A percentile compares a stretch with the other conserved stretches of the same genome.
Conservation (phyloP, 1,140 invertebrate genomes). For the Pomacea maculata region DNA sequence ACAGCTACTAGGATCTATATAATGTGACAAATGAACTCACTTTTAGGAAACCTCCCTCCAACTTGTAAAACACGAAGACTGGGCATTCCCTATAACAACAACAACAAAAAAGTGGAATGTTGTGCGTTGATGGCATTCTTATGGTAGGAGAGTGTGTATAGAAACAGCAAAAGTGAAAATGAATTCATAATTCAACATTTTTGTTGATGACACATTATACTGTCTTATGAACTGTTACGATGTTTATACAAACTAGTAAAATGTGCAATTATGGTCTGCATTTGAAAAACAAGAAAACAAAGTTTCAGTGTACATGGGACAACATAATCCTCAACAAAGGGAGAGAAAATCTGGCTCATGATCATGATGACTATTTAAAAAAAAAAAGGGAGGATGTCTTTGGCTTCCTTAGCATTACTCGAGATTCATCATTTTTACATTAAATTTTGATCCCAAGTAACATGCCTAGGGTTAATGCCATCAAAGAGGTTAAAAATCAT, state of each 20-base stretch:
- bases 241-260: no score
- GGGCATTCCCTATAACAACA: not conserved
- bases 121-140: not conserved
- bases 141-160: not conserved
- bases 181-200: not conserved
- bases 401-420: not conserved
- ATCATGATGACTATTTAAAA: not conserved
- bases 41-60: conserved; percentile 1
- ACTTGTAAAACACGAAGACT: not conserved
- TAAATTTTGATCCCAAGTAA: not conserved
- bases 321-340: no score
- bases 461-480: no score
- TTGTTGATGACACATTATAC: not conserved
- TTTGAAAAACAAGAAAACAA: no score
- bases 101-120: no score
- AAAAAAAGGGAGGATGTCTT: not conserved
- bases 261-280: no score
- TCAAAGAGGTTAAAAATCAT: not conserved
- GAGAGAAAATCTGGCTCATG: not conserved
- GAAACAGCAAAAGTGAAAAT: no score
- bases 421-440: not conserved
- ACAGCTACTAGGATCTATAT: not conserved
- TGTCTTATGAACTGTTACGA: not conserved
- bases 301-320: no score
- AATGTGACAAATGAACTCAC: not conserved